These are phyloP conservation scores for Martes martes DNA, from an alignment of 2,113 vertebrate genomes.

Conservation along the genomic window DNA sequence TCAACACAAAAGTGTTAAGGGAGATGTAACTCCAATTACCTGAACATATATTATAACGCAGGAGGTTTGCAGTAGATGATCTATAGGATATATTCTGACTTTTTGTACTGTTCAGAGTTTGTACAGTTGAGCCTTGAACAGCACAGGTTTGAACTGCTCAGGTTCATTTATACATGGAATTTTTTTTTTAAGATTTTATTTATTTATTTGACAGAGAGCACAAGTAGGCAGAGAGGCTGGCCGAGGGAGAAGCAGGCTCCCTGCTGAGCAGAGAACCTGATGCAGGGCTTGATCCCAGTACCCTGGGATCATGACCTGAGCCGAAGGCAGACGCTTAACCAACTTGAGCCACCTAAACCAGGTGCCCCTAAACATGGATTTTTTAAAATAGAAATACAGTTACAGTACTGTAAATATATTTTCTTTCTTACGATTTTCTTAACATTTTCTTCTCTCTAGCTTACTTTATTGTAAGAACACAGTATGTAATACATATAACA, in stretches of 20 bases:
- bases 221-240: too few relatives aligned
- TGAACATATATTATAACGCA: background rate
- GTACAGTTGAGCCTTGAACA: background rate
- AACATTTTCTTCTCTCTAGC: background rate
- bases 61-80: background rate
- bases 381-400: background rate
- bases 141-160: background rate
- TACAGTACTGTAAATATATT: background rate
- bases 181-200: too few relatives aligned
- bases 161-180: background rate
- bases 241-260: too few relatives aligned
- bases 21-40: background rate
- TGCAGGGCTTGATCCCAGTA: too few relatives aligned
- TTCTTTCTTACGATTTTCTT: background rate
- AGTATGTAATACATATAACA: background rate
- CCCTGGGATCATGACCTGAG: too few relatives aligned
- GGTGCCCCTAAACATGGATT: too few relatives aligned
- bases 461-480: background rate
- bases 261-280: too few relatives aligned
- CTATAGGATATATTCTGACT: background rate
- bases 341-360: too few relatives aligned
- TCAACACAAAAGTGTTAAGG: background rate
- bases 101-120: background rate
- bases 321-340: too few relatives aligned
- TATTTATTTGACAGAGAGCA: too few relatives aligned